Evolutionary conservation across 35 echinoderm and acorn worm genomes (phyloP).

Genomic region (Amphiura filiformis): DNA sequence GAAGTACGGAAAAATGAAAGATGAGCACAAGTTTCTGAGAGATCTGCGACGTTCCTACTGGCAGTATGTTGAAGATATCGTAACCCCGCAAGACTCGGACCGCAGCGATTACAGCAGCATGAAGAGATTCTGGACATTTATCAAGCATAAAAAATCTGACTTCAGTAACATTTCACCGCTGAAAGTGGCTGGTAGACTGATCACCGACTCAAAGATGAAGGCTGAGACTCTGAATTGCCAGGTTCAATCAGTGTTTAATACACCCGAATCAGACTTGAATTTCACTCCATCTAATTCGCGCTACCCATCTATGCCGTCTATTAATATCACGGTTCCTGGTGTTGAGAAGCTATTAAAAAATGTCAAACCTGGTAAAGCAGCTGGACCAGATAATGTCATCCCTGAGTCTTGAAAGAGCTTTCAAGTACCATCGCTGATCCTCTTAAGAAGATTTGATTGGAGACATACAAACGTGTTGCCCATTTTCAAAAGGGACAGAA

Average conservation of each 20-base stretch:
- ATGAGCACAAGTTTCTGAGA: constrained; percentile 32
- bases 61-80: constrained; percentile 13
- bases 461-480: no score
- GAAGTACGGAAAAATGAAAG: constrained; percentile 13
- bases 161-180: constrained; percentile 15
- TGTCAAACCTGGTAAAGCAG: constrained; percentile 46
- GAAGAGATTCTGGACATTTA: constrained; percentile 49
- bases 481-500: no score
- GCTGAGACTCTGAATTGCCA: constrained; percentile 12
- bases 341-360: constrained; percentile 38
- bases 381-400: constrained; percentile 24
- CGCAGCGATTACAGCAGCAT: constrained; percentile 17
- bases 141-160: constrained; percentile 41
- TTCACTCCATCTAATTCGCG: neutral
- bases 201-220: constrained; percentile 12
- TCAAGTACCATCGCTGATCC: no score
- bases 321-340: constrained; percentile 1
- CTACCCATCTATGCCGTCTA: neutral
- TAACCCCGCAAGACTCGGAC: neutral
- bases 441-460: no score
- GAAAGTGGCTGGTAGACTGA: constrained; percentile 26
- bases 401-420: no score
- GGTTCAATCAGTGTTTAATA: constrained; percentile 52
- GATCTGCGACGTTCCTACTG: constrained; percentile 43
- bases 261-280: constrained; percentile 1